Evolutionary conservation across 2,797 vertebrate genomes (phyloP).

Genomic region (Steatocranus sp.): DNA sequence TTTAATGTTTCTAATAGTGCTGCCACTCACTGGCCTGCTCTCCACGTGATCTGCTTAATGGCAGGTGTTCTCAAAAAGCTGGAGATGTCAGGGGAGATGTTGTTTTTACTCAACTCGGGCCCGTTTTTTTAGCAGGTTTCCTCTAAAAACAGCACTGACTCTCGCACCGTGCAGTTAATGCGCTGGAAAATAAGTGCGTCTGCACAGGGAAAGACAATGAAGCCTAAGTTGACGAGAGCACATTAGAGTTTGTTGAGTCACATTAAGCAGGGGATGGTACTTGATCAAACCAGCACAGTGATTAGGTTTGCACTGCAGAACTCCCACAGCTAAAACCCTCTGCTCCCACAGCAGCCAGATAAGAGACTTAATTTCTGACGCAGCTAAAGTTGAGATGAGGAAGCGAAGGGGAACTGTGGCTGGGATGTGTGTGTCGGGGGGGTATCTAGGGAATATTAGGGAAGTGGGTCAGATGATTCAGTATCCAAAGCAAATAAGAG

Average conservation of each 20-base stretch:
- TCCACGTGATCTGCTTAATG: constrained; percentile 1
- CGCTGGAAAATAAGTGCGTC: not conserved
- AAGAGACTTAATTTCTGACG: constrained; percentile 47
- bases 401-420: constrained; percentile 1
- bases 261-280: constrained; percentile 7
- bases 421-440: not conserved
- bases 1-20: constrained; percentile 29
- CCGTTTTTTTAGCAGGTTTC: not conserved
- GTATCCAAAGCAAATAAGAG: constrained; percentile 68
- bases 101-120: constrained; percentile 17
- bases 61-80: constrained; percentile 22
- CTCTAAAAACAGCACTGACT: not conserved
- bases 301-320: constrained; percentile 38
- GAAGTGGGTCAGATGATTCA: constrained; percentile 70
- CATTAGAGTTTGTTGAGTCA: constrained; percentile 10
- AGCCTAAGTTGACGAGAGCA: constrained; percentile 2
- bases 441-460: constrained; percentile 42
- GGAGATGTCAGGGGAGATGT: not conserved
- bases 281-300: constrained; percentile 27
- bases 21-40: constrained; percentile 4
- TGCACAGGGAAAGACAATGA: not conserved
- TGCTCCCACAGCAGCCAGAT: constrained; percentile 23
- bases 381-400: constrained; percentile 19
- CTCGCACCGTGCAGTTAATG: not conserved
- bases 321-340: constrained; percentile 31